phyloP scores from a whole-genome alignment of 1,140 invertebrate species.

The Riptortus pedestris region DNA sequence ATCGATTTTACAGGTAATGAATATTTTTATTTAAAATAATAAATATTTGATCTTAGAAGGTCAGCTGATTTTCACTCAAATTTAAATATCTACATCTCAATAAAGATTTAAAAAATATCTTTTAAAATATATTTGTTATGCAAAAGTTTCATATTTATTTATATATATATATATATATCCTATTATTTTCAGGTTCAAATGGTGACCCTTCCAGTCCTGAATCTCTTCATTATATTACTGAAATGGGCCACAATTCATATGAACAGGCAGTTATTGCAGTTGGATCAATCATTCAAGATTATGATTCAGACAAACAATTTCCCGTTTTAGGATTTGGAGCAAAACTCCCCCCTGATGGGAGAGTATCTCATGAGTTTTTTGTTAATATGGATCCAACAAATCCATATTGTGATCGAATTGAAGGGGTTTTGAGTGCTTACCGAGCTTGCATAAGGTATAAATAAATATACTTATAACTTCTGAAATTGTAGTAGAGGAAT shows the following conservation, averaged over 20 bases:
- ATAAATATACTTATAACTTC: neutral
- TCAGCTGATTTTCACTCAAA: too few relatives aligned
- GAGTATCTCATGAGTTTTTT: slow-evolving; percentile 48
- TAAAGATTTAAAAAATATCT: neutral
- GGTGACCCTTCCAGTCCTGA: slow-evolving; percentile 44
- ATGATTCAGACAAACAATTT: slow-evolving; percentile 46
- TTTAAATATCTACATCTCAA: too few relatives aligned
- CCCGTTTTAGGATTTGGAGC: slow-evolving; percentile 49
- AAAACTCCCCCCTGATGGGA: slow-evolving; percentile 42
- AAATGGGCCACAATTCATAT: slow-evolving; percentile 44
- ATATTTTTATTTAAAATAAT: slow-evolving; percentile 8
- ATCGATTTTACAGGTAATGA: slow-evolving; percentile 48
- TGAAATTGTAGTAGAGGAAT: neutral
- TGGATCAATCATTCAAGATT: slow-evolving; percentile 55
- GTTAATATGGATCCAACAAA: slow-evolving; percentile 47
- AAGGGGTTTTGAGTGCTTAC: slow-evolving; percentile 37
- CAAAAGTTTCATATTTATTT: neutral
- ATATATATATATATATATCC: neutral
- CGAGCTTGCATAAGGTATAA: slow-evolving; percentile 36
- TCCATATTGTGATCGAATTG: slow-evolving; percentile 45
- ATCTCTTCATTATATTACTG: slow-evolving; percentile 47
- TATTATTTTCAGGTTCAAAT: slow-evolving; percentile 46
- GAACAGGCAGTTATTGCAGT: slow-evolving; percentile 47
- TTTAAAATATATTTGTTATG: neutral
- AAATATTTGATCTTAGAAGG: neutral